Evolutionary conservation across 2,113 vertebrate species (phyloP).

Genomic region (Carassius auratus): DNA sequence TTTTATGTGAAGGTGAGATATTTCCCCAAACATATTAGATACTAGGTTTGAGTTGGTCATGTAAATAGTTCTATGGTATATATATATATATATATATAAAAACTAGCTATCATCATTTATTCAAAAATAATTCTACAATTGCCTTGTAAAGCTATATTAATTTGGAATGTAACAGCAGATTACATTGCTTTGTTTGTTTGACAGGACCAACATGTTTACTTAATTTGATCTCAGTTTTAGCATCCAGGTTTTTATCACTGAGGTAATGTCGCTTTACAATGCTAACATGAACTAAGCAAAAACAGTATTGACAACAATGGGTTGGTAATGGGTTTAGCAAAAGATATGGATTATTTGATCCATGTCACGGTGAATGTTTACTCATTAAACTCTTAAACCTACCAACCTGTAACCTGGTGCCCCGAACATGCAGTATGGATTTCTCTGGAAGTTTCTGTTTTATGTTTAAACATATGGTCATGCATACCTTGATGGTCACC

Average conservation of each 20-base stretch:
- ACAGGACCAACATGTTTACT: too few relatives aligned
- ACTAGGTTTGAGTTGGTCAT: too few relatives aligned
- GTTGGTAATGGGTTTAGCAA: not conserved
- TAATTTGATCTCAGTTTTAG: too few relatives aligned
- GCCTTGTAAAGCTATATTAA: too few relatives aligned
- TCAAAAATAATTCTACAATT: too few relatives aligned
- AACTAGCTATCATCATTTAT: too few relatives aligned
- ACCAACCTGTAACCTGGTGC: not conserved
- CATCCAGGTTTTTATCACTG: not conserved
- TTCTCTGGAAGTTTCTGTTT: slow-evolving; percentile 38
- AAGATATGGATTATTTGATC: slow-evolving; percentile 9
- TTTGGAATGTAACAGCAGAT: too few relatives aligned
- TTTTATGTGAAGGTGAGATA: too few relatives aligned
- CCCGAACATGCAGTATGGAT: not conserved
- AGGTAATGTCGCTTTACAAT: not conserved
- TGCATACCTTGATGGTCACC: slow-evolving; percentile 1
- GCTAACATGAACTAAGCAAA: not conserved
- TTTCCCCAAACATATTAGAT: too few relatives aligned
- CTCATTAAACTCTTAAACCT: slow-evolving; percentile 8
- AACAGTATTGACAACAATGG: not conserved
- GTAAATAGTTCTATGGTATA: too few relatives aligned
- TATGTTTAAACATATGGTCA: slow-evolving; percentile 42
- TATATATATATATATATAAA: too few relatives aligned
- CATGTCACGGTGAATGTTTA: not conserved
- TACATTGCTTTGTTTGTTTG: too few relatives aligned